Evolutionary conservation across 2,113 vertebrate species (phyloP).

Genomic region (Romanogobio albipinnatus): DNA sequence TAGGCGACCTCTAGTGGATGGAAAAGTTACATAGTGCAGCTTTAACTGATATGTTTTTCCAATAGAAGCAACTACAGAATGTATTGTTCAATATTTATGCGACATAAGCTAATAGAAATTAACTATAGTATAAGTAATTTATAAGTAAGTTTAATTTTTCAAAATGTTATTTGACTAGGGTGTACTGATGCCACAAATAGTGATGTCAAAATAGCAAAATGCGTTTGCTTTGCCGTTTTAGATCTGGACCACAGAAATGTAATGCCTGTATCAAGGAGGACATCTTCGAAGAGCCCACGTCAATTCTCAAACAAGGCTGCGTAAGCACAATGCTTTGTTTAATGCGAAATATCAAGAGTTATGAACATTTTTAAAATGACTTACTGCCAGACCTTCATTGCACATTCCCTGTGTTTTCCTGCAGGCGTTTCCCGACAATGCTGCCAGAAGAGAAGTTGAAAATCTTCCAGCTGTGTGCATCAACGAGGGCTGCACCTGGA

Average conservation of each 20-base stretch:
- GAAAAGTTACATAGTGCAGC: too few species aligned
- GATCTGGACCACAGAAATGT: slow-evolving; percentile 92
- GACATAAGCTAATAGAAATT: too few species aligned
- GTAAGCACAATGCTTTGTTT: slow-evolving; percentile 75
- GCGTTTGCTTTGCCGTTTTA: slow-evolving; percentile 57
- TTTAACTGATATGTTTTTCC: too few species aligned
- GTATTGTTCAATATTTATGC: too few species aligned
- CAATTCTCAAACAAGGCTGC: slow-evolving; percentile 86
- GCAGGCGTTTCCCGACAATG: slow-evolving; percentile 96
- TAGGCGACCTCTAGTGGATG: too few species aligned
- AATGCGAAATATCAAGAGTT: neutral
- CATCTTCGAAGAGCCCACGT: slow-evolving; percentile 90
- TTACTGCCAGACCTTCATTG: neutral
- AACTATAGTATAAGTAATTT: too few species aligned
- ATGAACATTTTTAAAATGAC: neutral
- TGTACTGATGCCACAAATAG: too few species aligned
- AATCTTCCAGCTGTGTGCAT: slow-evolving; percentile 88
- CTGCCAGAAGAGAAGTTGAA: slow-evolving; percentile 92
- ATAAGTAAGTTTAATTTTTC: too few species aligned
- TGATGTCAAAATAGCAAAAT: neutral
- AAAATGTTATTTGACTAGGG: too few species aligned
- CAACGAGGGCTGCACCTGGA: slow-evolving; percentile 89
- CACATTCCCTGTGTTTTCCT: neutral
- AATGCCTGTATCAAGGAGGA: slow-evolving; percentile 92
- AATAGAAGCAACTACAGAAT: too few species aligned